Evolutionary conservation across 2,113 vertebrate genomes (phyloP), one percentile per base, ranked within the genome.

Genomic region (Dipodomys stephensi): DNA sequence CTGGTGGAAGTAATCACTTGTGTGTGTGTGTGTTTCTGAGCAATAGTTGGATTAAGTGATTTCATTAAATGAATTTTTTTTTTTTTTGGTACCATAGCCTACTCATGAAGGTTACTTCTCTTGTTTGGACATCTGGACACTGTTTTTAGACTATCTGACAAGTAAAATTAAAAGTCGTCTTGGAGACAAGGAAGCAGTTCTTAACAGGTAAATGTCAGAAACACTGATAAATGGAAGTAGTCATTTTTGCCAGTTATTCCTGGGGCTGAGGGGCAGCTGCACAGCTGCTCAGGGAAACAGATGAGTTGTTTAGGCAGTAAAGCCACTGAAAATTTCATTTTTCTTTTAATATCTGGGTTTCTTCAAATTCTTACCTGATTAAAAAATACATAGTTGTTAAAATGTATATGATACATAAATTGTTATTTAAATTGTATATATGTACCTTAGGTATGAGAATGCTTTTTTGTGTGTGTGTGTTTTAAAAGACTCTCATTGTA

Each of bases 31-130:
- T 93, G 57, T 87, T 90, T 95, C 49, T 94, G 15, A 95, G 78
- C 79, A 94, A 76, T 60, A 92, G 85, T 64, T 49, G 28, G 94
- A 87, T 83, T 89, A 95, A 95, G 68, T 96, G 95, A 97, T 90
- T 91, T 94, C 28, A 94, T 87, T 96, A 72, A 95, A 72, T 96
- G 96, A 84, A 90, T 97, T 96, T 97, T 81, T 97, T 91, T 67
- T 57, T 57, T 57, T 57, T 57, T 57, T 57, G 53, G 87, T 94
- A 7, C 97, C 97, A 64, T 97, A 99, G 99, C 99, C 99, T 68
- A 99, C 98, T 49, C 99, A 99, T 77, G 99, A 99, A 98, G 99
- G 99, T 96, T 99, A 99, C 98, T 99, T 99, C 97, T 99, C 99
- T 94, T 99, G 99, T 98, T 98, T 99, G 97, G 99, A 99, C 95